Conservation (phyloP, 2,113 vertebrate genomes). For the Hydropotes inermis region DNA sequence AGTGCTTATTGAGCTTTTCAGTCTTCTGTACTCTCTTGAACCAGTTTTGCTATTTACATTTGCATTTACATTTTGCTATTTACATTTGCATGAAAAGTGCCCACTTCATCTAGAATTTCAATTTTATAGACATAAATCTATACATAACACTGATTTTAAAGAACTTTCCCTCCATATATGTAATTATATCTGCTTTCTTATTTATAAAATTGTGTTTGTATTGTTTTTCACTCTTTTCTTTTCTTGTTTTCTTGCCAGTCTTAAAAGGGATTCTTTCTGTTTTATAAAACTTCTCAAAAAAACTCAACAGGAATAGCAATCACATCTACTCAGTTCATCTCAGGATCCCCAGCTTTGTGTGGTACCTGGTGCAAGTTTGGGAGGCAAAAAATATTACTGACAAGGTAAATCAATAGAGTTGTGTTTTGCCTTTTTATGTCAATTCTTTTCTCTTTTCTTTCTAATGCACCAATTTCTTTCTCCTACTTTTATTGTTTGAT, state of each 20-base stretch:
- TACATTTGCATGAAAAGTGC: neutral
- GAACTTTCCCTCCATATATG: neutral
- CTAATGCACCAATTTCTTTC: neutral
- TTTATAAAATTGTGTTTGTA: neutral
- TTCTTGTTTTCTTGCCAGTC: neutral
- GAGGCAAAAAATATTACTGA: neutral
- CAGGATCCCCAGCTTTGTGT: neutral
- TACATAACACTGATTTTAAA: neutral
- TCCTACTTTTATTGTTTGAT: neutral
- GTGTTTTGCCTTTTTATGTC: neutral
- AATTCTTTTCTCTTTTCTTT: neutral
- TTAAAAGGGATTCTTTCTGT: neutral
- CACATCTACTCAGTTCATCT: neutral
- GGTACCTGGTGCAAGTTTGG: neutral
- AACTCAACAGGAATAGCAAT: neutral
- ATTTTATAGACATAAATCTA: neutral
- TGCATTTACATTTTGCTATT: neutral
- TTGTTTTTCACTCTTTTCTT: neutral
- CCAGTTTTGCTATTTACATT: neutral
- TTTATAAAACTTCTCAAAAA: neutral
- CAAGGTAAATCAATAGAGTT: neutral
- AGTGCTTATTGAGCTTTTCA: neutral
- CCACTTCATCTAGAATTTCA: slow-evolving; percentile 11
- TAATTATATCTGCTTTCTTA: neutral
- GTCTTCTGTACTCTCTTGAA: neutral